These are phyloP conservation scores for Aleadryas rufinucha DNA, from an alignment of 2,113 vertebrate genomes.

Conservation along the genomic window DNA sequence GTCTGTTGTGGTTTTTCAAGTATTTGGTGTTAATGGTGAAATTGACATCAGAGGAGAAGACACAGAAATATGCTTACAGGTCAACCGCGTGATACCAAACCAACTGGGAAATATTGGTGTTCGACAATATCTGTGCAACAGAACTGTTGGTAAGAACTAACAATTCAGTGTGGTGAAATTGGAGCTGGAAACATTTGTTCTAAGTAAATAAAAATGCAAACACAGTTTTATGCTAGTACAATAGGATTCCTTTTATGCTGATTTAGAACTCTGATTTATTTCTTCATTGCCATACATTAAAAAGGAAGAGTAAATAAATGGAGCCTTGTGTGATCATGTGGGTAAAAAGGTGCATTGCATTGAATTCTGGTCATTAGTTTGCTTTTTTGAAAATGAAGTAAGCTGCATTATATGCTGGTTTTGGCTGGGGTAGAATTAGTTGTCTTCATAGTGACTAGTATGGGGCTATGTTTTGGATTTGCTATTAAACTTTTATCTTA, in stretches of 20 bases:
- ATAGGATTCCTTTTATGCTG: not conserved
- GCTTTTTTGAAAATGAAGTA: not conserved
- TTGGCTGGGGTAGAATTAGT: not conserved
- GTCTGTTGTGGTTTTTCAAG: slow-evolving; percentile 93
- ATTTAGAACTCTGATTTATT: not conserved
- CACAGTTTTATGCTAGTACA: not conserved
- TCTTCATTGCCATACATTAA: not conserved
- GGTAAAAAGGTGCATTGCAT: not conserved
- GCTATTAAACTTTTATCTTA: not conserved
- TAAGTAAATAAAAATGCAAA: not conserved
- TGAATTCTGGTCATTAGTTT: not conserved
- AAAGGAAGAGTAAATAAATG: not conserved
- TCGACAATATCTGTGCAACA: slow-evolving; percentile 90
- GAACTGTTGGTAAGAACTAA: slow-evolving; percentile 84
- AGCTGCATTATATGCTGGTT: not conserved
- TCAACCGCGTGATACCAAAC: slow-evolving; percentile 83
- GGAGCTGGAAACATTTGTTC: not conserved
- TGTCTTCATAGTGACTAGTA: not conserved
- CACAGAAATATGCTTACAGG: slow-evolving; percentile 86
- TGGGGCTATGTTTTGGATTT: not conserved
- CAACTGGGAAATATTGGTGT: slow-evolving; percentile 92
- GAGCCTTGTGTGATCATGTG: not conserved
- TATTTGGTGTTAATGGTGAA: slow-evolving; percentile 85
- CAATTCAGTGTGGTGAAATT: not conserved
- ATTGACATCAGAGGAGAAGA: slow-evolving; percentile 89